phyloP scores from a whole-genome alignment of 2,797 vertebrate genomes.

The Vireo griseus region DNA sequence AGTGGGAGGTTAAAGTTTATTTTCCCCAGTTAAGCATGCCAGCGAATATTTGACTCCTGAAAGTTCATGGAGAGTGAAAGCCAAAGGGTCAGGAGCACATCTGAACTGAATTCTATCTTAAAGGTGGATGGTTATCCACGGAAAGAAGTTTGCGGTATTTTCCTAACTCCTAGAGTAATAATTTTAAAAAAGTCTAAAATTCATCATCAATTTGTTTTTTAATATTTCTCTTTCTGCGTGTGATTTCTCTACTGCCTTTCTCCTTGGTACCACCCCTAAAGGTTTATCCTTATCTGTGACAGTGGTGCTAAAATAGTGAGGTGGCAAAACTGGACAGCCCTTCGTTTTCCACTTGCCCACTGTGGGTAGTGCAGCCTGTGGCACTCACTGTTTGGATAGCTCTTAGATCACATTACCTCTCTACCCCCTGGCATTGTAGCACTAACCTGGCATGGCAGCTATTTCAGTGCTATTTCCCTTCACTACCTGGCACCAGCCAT shows the following conservation, averaged over 20 bases:
- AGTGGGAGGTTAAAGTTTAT: neutral
- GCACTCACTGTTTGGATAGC: constrained; percentile 36
- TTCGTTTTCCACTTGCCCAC: constrained; percentile 27
- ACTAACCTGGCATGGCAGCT: constrained; percentile 4
- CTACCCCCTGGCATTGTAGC: constrained; percentile 7
- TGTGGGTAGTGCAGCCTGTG: neutral
- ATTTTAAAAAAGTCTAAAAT: neutral
- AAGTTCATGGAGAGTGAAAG: neutral
- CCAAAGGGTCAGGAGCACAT: neutral
- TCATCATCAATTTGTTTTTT: neutral
- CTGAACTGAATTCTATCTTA: constrained; percentile 19
- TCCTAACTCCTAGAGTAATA: neutral
- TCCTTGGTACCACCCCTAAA: neutral
- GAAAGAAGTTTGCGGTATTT: constrained; percentile 35
- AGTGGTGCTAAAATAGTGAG: constrained; percentile 44
- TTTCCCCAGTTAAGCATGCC: neutral
- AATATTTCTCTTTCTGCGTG: neutral
- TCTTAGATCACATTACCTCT: neutral
- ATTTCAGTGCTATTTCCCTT: constrained; percentile 25
- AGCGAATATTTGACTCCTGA: neutral
- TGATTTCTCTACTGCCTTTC: neutral
- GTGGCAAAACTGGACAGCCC: constrained; percentile 33
- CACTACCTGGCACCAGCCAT: neutral
- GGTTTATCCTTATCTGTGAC: neutral
- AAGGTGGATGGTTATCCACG: neutral